These are phyloP conservation scores for Micrastur ruficollis DNA, from an alignment of 2,797 vertebrate genomes.

Conservation along the genomic window DNA sequence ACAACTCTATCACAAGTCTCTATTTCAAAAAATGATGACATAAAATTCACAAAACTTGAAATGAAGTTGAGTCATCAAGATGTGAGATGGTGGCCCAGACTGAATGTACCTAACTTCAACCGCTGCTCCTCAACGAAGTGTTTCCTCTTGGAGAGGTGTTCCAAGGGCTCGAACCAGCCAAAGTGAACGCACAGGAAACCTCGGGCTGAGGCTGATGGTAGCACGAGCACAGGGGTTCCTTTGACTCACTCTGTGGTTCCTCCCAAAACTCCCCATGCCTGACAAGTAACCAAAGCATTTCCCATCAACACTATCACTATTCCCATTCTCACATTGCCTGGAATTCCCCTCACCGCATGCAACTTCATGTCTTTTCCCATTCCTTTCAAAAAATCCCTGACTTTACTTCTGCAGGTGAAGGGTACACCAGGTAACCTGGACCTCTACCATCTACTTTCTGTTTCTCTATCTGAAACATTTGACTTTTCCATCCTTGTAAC, in stretches of 20 bases:
- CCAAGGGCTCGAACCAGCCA: background rate
- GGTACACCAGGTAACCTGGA: accelerated
- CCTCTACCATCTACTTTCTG: background rate
- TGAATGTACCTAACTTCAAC: background rate
- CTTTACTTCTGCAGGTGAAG: background rate
- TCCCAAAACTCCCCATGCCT: background rate
- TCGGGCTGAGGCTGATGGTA: background rate
- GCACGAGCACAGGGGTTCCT: background rate
- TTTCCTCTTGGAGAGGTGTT: background rate
- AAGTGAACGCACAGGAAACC: background rate
- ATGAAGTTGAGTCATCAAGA: background rate
- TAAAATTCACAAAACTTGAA: background rate
- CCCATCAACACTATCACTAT: background rate
- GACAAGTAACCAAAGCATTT: background rate
- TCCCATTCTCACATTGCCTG: background rate
- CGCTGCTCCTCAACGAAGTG: background rate
- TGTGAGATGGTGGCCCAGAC: background rate
- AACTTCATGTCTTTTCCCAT: background rate
- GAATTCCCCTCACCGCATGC: background rate
- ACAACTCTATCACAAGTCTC: background rate
- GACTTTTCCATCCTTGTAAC: background rate
- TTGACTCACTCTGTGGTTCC: background rate
- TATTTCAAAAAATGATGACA: background rate
- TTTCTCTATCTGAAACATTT: background rate
- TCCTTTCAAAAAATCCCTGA: background rate